Evolutionary conservation across 1,140 invertebrate species (phyloP).

Genomic region (Delia radicum): DNA sequence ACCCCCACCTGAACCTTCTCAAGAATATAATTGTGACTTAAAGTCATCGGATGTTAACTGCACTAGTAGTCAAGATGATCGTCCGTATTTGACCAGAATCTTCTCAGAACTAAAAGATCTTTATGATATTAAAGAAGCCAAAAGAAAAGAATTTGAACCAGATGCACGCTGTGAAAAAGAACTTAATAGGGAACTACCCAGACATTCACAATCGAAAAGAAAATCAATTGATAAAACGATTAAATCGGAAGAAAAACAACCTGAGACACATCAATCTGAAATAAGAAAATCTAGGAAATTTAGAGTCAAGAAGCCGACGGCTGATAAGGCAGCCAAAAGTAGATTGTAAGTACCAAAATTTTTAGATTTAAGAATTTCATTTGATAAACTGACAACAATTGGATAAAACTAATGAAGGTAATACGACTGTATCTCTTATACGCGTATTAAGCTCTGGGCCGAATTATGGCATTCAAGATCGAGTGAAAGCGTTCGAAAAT

Average conservation of each 20-base stretch:
- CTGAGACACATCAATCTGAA: too few species aligned
- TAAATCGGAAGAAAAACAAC: not conserved
- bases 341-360: not conserved
- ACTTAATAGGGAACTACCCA: not conserved
- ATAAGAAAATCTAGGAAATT: not conserved
- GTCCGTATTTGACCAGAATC: constrained; percentile 36
- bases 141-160: constrained; percentile 25
- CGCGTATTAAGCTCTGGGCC: too few species aligned
- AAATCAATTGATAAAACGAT: not conserved
- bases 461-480: too few species aligned
- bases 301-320: not conserved
- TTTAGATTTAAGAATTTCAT: not conserved
- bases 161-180: constrained; percentile 33
- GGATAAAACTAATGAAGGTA: too few species aligned
- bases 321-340: not conserved
- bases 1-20: constrained; percentile 4
- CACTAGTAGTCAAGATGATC: constrained; percentile 20
- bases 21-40: constrained; percentile 14
- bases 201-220: not conserved
- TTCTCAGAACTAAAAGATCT: constrained; percentile 41
- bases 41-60: constrained; percentile 33
- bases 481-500: too few species aligned
- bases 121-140: constrained; percentile 27
- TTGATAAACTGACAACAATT: too few species aligned
- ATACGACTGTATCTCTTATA: too few species aligned